These are phyloP conservation scores for Drosophila persimilis DNA, from an alignment of 1,140 invertebrate genomes.

Conservation along the genomic window DNA sequence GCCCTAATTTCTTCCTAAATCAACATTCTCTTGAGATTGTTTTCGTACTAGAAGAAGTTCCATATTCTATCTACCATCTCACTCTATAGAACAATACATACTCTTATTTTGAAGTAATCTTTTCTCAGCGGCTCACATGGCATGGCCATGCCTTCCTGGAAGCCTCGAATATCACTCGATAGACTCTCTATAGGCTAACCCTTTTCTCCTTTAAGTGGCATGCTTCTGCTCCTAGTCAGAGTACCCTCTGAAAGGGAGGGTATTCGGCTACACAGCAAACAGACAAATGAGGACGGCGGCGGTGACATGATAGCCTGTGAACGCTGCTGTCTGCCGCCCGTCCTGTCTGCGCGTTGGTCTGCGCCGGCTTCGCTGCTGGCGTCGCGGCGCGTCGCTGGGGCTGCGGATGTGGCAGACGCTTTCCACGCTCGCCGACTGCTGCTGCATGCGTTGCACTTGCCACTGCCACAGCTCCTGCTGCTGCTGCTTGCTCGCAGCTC, in stretches of 20 bases:
- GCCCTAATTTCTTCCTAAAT: no score
- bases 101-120: no score
- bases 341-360: constrained; percentile 43
- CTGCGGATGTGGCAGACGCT: constrained; percentile 36
- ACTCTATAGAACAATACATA: no score
- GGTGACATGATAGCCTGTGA: constrained; percentile 75
- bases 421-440: constrained; percentile 42
- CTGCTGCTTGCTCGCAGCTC: constrained; percentile 3
- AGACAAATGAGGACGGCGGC: constrained; percentile 74
- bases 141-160: no score
- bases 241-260: neutral
- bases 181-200: no score
- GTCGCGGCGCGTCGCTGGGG: constrained; percentile 11
- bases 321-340: constrained; percentile 37
- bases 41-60: no score
- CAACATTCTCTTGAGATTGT: no score
- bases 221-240: no score
- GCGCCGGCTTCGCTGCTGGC: constrained; percentile 12
- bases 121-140: no score
- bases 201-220: no score
- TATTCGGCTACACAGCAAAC: constrained; percentile 56
- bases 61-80: no score
- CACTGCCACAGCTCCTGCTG: constrained; percentile 7
- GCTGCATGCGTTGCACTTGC: constrained; percentile 74
- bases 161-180: no score